Evolutionary conservation across 2,888 invertebrate genomes (phyloP), one percentile per base, ranked within the genome.

Genomic region (Heliconius sara): DNA sequence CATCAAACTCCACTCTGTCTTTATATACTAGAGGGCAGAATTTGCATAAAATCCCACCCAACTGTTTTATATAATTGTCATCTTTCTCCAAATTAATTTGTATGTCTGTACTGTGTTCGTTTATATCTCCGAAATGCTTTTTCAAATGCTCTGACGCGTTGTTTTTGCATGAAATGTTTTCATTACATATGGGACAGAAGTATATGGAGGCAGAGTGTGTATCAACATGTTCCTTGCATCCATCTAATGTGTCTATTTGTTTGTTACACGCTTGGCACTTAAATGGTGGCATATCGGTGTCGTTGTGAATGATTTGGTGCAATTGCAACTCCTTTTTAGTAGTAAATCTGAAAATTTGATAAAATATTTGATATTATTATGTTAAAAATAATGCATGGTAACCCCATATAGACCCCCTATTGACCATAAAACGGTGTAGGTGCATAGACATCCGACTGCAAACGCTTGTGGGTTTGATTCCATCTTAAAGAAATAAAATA

Each of bases 31-130:
- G 89, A 77, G 95, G 91, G 82, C 96, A 96, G 88, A 94, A 91
- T 82, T 92, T 91, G 86, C 96, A 96, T 81, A 95, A 92, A 19
- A 96, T 95, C 6, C 94, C 94, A 73, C 93, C 93, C 0, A 93
- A 84, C 43, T 90, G 86, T 73, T 91, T 91, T 30, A 93, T 88
- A 4, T 95, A 94, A 83, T 93, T 93, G 76, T 95, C 94, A 73
- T 95, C 92, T 25, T 89, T 81, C 83, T 83, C 83, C 3, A 76
- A 81, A 87, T 77, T 90, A 82, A 82, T 89, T 87, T 79, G 88
- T 87, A 66, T 88, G 25, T 83, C 80, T 13, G 81, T 75, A 27
- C 85, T 82, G 1, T 85, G 82, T 27, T 84, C 83, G 16, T 83
- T 86, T 79, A 84, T 87, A 78, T 91, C 87, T 77, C 88, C 89